Base-by-base conservation (phyloP, 2,888 invertebrate species). In the Didymodactylos carnosus region DNA sequence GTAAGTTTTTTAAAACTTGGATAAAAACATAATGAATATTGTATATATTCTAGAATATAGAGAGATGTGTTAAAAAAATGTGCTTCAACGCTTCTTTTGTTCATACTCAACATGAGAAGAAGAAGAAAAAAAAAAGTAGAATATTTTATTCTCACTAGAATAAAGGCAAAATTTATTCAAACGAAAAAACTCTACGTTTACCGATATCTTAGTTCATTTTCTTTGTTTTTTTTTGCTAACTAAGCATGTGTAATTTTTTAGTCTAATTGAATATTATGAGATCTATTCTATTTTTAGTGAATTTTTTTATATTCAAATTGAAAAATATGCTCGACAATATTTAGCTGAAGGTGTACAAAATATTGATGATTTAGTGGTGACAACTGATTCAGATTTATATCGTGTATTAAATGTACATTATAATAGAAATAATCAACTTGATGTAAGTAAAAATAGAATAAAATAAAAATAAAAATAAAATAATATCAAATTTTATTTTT, bases 301-400 rank as follows among this genome's bases (percentile, higher is more conserved):
- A 87, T 98, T 99, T 87, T 98, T 94, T 88, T 98, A 99, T 87
- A 98, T 98, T 83, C 98, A 99, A 87, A 99, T 98, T 97, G 98
- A 99, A 87, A 99, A 99, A 86, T 98, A 94, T 86, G 97, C 97
- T 77, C 88, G 97, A 79, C 95, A 97, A 85, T 92, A 94, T 71
- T 90, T 98, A 80, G 92, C 92, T 79, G 97, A 99, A 86, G 97
- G 97, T 77, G 88, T 93, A 80, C 92, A 92, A 84, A 88, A 88
- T 80, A 88, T 90, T 27, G 94, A 95, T 78, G 94, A 97, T 82
- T 87, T 99, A 76, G 90, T 90, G 83, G 94, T 99, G 75, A 91
- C 90, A 77, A 89, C 89, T 75, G 97, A 99, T 85, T 93, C 93
- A 76, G 98, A 99, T 86, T 88, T 98, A 79, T 95, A 94, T 87